Base-by-base conservation (phyloP, 2,113 vertebrate genomes). In the Ailuropoda melanoleuca region DNA sequence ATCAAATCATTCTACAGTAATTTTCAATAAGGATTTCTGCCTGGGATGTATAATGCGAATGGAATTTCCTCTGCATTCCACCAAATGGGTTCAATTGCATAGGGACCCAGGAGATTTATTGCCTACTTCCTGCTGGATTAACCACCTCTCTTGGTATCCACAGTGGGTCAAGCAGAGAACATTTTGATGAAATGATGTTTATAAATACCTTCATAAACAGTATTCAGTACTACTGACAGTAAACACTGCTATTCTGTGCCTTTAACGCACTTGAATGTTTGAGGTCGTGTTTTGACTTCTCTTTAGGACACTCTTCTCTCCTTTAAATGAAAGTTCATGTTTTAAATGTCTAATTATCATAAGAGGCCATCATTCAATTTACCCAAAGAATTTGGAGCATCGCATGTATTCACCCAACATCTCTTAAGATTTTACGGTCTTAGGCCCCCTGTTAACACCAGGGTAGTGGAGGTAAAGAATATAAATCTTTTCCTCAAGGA, bases 161-260 rank as follows among this genome's bases (percentile, higher is more conserved):
- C 31, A 19, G 8, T 1, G 26, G 10, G 43, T 12, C 18, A 37
- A 66, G 8, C 8, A 12, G 9, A 77, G 6, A 29, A 0, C 3
- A 1, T 18, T 24, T 23, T 6, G 12, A 29, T 23, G 11, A 53
- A 70, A 82, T 1, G 7, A 6, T 0, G 1, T 24, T 70, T 55
- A 21, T 58, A 34, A 13, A 58, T 14, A 50, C 48, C 19, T 31
- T 48, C 60, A 7, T 48, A 62, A 46, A 17, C 4, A 53, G 6
- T 2, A 5, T 6, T 58, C 5, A 8, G 3, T 15, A 31, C 50
- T 23, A 6, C 1, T n/a, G 34, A 21, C 26, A 21, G 4, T 1
- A 4, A 26, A 10, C 8, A 1, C 0, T 1, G 64, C 48, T 4
- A 1, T 46, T 26, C 62, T 56, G 37, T 46, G 39, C 55, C 60